Evolutionary conservation across 2,113 vertebrate species (phyloP).

Genomic region (Dipodomys ordii): DNA sequence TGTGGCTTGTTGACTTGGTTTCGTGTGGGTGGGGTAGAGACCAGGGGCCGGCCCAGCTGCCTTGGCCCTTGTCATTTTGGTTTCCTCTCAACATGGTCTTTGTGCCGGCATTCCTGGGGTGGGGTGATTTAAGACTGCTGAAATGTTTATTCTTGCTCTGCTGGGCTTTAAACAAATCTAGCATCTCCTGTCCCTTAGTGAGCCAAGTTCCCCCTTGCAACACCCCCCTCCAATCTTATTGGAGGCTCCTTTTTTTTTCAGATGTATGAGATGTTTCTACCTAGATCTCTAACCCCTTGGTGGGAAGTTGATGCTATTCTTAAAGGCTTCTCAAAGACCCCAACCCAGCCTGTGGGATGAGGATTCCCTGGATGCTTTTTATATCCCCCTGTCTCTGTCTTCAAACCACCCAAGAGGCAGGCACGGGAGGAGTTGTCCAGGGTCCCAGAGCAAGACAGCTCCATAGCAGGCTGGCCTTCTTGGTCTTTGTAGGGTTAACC

Average conservation of each 20-base stretch:
- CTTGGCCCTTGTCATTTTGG: neutral
- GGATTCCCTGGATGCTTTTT: neutral
- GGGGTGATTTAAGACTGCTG: neutral
- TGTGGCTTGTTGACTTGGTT: neutral
- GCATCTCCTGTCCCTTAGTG: neutral
- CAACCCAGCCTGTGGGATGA: neutral
- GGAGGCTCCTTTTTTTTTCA: neutral
- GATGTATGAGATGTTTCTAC: neutral
- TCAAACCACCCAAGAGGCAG: neutral
- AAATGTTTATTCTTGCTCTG: slow-evolving; percentile 38
- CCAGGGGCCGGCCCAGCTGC: neutral
- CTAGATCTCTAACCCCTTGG: slow-evolving; percentile 34
- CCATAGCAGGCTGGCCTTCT: neutral
- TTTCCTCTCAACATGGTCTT: slow-evolving; percentile 28
- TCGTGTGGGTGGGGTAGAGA: neutral
- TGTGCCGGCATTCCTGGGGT: slow-evolving; percentile 43
- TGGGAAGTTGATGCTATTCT: slow-evolving; percentile 26
- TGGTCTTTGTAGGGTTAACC: neutral
- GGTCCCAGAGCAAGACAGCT: neutral
- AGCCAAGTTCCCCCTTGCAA: neutral
- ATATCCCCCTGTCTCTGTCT: slow-evolving; percentile 15
- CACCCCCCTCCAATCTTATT: neutral
- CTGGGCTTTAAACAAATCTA: slow-evolving; percentile 48
- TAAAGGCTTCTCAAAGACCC: neutral
- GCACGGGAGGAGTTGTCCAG: neutral